Base-by-base conservation (phyloP, 2,797 vertebrate genomes). In the Thripadectes ignobilis region DNA sequence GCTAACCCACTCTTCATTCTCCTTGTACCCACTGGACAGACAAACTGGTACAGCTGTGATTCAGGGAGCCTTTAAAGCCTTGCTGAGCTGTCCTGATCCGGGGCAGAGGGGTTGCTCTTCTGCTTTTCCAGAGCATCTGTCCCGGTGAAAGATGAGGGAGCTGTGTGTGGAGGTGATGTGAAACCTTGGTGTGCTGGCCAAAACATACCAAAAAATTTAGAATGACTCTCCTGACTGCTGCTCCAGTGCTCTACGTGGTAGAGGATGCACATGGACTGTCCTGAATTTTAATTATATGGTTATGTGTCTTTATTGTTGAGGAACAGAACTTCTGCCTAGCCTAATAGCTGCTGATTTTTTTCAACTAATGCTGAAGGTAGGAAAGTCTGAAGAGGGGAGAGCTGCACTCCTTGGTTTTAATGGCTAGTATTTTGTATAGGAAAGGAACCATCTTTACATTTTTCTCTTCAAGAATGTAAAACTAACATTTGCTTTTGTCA, bases 311-410 rank as follows among this genome's bases (percentile, higher is more conserved):
- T 86, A 63, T 67, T 86, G 27, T 65, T 20, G 41, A 7, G 69
- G n/a, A 88, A 41, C 62, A 92, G 65, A 71, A 62, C 30, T 88
- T 68, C 30, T 92, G 32, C 54, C 83, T 68, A 41, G 55, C n/a
- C 21, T 46, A 65, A 57, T 20, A 81, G 32, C 51, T 90, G 69
- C 51, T 61, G 48, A 29, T 71, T 41, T 90, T 77, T 74, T 89
- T 62, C 29, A 49, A 4, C 26, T 66, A n/a, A 11, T 46, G 32
- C n/a, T 87, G 58, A 75, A 81, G 29, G 58, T 84, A 32, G 36
- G 59, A 67, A 36, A 29, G 38, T 43, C 26, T 76, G 36, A 63
- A 82, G 43, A 72, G 34, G 36, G 14, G 26, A 45, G 19, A 75
- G 24, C 9, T 82, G 29, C 11, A 5, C 6, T 27, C 9, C 45